A percentile compares a stretch with the other conserved stretches of the same genome.
These are phyloP conservation scores for Podarcis lilfordi DNA, from an alignment of 2,797 vertebrate genomes.

Conservation along the genomic window DNA sequence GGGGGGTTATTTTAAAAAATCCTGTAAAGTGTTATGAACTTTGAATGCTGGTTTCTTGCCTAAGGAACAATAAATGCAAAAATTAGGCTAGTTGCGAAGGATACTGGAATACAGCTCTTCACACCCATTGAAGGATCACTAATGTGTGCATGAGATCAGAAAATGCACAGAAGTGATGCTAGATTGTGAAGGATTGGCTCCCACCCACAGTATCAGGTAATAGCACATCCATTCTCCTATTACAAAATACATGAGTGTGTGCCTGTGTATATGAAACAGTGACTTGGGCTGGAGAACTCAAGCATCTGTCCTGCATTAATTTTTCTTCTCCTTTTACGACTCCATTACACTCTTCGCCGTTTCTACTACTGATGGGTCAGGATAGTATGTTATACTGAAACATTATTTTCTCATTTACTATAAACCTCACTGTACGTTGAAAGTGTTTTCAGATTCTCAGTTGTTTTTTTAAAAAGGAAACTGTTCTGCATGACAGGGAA, in stretches of 20 bases:
- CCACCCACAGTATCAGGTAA: background rate
- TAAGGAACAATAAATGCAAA: background rate
- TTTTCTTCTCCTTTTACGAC: background rate
- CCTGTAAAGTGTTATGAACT: conserved; percentile 31
- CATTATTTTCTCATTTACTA: conserved; percentile 3
- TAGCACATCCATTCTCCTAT: background rate
- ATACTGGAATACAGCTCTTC: background rate
- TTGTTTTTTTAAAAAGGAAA: background rate
- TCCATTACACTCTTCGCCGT: background rate
- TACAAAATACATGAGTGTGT: background rate
- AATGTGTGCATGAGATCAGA: background rate
- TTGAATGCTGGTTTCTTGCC: background rate
- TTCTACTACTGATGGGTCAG: background rate
- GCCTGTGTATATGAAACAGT: background rate
- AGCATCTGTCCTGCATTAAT: background rate
- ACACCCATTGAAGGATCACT: background rate
- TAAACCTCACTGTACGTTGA: background rate
- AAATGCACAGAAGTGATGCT: background rate
- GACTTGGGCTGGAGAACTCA: background rate
- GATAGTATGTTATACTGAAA: background rate
- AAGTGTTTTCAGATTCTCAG: background rate
- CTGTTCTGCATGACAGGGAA: background rate
- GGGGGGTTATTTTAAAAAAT: background rate
- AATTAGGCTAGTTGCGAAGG: background rate
- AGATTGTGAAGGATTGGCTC: background rate